Evolutionary conservation across 2,113 vertebrate species (phyloP).

Genomic region (Thamnaconus septentrionalis): DNA sequence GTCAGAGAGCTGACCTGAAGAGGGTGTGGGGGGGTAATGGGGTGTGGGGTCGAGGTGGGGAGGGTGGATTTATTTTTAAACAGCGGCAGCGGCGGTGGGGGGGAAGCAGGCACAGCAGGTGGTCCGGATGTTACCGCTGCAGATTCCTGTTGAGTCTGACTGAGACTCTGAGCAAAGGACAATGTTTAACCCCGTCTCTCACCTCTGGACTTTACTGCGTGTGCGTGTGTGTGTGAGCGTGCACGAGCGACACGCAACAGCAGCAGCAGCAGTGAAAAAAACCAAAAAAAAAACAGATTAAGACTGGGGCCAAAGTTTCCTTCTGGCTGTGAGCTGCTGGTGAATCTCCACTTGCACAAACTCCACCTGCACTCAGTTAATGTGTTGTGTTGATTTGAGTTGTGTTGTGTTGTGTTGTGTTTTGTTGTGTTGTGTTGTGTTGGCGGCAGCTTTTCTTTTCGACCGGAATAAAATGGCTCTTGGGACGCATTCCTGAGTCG

Average conservation of each 20-base stretch:
- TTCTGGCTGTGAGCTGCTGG: neutral
- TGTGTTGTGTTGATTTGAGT: too few relatives aligned
- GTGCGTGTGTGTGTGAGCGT: constrained; percentile 7
- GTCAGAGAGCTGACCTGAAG: too few relatives aligned
- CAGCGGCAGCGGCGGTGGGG: neutral
- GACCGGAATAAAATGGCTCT: too few relatives aligned
- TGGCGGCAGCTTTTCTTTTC: too few relatives aligned
- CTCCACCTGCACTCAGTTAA: too few relatives aligned
- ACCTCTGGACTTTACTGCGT: constrained; percentile 2
- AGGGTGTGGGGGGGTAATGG: too few relatives aligned
- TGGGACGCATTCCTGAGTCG: too few relatives aligned
- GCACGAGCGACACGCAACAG: neutral
- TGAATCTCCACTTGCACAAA: too few relatives aligned
- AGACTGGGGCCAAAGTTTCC: neutral
- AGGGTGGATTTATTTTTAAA: neutral
- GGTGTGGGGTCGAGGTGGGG: too few relatives aligned
- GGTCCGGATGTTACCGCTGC: constrained; percentile 21
- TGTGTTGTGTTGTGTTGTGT: too few relatives aligned
- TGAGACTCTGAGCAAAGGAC: constrained; percentile 30
- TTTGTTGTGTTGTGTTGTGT: too few relatives aligned
- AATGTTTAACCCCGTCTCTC: constrained; percentile 34
- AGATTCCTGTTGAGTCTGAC: constrained; percentile 43
- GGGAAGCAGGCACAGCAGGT: constrained; percentile 11
- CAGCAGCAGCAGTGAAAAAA: neutral
- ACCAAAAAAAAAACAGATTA: neutral